Percentiles rank a stretch among this genome's conserved stretches.
Evolutionary conservation across 2,797 vertebrate species (phyloP).

Genomic region (Myotis myotis): DNA sequence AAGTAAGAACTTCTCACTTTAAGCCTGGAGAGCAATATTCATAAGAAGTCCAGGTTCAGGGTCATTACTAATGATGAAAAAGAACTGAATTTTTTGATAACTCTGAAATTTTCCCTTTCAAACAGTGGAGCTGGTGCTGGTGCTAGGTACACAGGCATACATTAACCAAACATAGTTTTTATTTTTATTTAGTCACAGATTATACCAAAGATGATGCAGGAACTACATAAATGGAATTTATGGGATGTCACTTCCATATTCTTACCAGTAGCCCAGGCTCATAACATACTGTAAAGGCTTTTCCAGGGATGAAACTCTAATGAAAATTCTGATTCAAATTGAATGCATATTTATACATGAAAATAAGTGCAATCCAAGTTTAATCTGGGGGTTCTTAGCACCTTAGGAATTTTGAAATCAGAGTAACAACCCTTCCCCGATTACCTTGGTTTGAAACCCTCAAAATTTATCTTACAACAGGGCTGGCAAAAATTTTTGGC

Average conservation of each 20-base stretch:
- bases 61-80: not conserved
- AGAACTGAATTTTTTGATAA: not conserved
- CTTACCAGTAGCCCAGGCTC: not conserved
- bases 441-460: not conserved
- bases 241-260: not conserved
- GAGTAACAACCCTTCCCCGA: not conserved
- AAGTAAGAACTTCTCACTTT: not conserved
- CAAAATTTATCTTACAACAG: not conserved
- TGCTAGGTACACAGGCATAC: not conserved
- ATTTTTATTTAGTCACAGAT: not conserved
- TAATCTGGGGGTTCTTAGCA: not conserved
- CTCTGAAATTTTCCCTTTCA: slow-evolving; percentile 1
- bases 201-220: not conserved
- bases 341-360: not conserved
- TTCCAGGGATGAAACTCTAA: not conserved
- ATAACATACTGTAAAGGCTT: not conserved
- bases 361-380: not conserved
- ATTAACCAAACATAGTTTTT: not conserved
- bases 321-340: not conserved
- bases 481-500: not conserved
- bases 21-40: not conserved
- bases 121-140: not conserved
- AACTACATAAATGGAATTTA: not conserved
- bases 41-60: not conserved
- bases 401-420: not conserved